Evolutionary conservation across 2,888 invertebrate species (phyloP), one percentile per base, ranked within the genome.

Genomic region (Aphelenchoides bicaudatus): DNA sequence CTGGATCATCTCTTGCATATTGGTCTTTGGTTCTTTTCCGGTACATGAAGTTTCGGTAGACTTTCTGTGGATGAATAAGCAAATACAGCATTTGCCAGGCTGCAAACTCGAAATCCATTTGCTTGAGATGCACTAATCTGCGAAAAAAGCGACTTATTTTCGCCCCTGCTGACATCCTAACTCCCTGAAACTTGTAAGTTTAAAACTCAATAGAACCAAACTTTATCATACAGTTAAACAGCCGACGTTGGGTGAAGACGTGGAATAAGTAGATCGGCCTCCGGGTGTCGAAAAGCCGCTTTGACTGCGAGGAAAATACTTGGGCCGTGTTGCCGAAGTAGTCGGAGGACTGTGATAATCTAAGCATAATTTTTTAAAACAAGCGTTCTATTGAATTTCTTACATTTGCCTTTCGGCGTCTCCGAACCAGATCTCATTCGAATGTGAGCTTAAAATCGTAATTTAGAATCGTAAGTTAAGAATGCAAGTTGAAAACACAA

Each of bases 81-180:
- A 98, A 83, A 80, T 93, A 93, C 0, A 93, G 81, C 91, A 96
- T 94, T 85, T 98, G 96, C 96, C 96, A 98, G n/a, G 88, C 84
- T 0, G 96, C 96, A 83, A 92, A 96, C 80, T 98, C 93, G 83
- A 98, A 98, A 82, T 98, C 96, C 96, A 98, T 98, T 83, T 96
- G 94, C 77, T 89, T 86, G 79, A 92, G 61, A 50, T 73, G 70
- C 5, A 77, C 63, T 8, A 77, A 63, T n/a, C 77, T 67, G 2
- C 75, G 70, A 25, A 68, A 63, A 58, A 69, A 76, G 5, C 76
- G 68, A 16, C 56, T 65, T 13, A 76, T 47, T 43, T 77, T 77
- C 3, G 75, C 75, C 39, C 61, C 66, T 2, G 77, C 75, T 0
- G 75, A 74, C 77, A 77, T 77, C 59, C 72, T 71, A 2, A 77